Conservation (phyloP, 2,113 vertebrate genomes). For the Orcinus orca region DNA sequence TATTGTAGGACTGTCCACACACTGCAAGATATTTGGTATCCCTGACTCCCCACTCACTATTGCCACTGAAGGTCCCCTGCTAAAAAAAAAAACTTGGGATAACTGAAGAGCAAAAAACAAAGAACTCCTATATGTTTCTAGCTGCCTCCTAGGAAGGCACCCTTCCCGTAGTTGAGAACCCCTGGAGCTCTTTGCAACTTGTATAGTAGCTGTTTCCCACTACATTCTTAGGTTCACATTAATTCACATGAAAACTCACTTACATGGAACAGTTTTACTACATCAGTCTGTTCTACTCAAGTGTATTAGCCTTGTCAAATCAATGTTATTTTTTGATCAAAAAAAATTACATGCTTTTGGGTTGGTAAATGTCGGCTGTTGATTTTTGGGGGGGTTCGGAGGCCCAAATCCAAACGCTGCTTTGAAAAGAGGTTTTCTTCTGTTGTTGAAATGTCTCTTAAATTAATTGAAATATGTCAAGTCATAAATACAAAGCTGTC, state of each 20-base stretch:
- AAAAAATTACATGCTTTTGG: background rate
- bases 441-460: slow-evolving; percentile 3
- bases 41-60: background rate
- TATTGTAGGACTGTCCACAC: background rate
- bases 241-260: background rate
- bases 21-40: background rate
- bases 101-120: background rate
- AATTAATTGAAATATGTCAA: background rate
- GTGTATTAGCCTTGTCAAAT: background rate
- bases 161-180: background rate
- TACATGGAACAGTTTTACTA: background rate
- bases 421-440: slow-evolving; percentile 38
- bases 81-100: background rate
- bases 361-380: background rate
- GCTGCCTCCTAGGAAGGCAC: background rate
- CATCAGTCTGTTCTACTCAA: background rate
- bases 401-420: background rate
- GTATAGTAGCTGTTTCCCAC: background rate
- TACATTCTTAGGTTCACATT: background rate
- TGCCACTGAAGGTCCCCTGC: background rate
- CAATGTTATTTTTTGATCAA: background rate
- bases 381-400: background rate
- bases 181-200: background rate
- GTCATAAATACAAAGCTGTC: background rate
- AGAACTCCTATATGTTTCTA: background rate